phyloP scores from a whole-genome alignment of 2,797 vertebrate genomes.

The Phyllotis vaccarum region DNA sequence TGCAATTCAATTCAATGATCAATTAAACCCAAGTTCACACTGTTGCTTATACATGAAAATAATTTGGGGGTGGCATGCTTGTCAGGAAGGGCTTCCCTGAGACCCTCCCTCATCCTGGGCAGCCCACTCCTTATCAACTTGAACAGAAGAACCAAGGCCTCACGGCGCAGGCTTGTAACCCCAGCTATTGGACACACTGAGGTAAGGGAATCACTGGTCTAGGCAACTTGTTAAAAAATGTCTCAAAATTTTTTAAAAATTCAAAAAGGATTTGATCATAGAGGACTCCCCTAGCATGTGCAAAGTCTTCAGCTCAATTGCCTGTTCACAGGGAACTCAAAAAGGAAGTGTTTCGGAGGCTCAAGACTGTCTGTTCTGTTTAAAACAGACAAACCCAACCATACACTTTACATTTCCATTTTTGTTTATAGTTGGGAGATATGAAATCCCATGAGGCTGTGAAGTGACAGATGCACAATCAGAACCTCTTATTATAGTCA shows the following conservation, averaged over 20 bases:
- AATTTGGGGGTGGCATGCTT: neutral
- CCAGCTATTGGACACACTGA: neutral
- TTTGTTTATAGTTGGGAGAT: constrained; percentile 18
- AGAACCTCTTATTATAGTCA: neutral
- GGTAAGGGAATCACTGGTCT: neutral
- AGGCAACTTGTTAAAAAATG: neutral
- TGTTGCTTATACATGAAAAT: neutral
- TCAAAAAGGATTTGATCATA: neutral
- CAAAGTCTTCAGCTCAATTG: neutral
- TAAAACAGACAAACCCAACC: neutral
- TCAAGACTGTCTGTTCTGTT: constrained; percentile 1
- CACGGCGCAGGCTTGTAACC: neutral
- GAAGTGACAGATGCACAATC: neutral
- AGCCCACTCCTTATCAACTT: neutral
- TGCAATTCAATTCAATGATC: neutral
- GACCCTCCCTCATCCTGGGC: neutral
- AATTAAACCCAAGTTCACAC: neutral
- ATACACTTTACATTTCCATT: neutral
- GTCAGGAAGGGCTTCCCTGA: neutral
- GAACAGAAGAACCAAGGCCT: neutral
- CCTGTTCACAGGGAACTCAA: neutral
- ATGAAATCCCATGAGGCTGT: neutral
- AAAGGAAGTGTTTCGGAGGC: neutral
- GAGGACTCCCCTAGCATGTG: neutral
- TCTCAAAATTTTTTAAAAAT: neutral